Percentiles rank a stretch among this genome's conserved stretches.
phyloP scores from a whole-genome alignment of 2,888 invertebrate species.

The Griposia aprilina region DNA sequence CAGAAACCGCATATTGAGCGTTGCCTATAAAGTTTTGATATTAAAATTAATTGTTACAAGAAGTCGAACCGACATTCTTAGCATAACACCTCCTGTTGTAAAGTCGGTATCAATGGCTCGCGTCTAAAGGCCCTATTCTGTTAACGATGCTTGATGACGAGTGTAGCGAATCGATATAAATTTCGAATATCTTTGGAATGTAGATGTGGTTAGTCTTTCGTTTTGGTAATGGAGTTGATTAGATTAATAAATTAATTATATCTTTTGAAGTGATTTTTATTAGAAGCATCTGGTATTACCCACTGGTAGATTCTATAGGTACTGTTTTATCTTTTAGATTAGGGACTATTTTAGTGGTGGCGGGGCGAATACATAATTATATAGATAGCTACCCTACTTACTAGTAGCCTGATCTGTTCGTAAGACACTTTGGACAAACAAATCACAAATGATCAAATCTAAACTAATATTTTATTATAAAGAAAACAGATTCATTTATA shows the following conservation, averaged over 20 bases:
- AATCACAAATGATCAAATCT: not conserved
- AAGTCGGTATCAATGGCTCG: slow-evolving; percentile 39
- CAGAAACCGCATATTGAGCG: slow-evolving; percentile 29
- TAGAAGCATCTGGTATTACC: slow-evolving; percentile 43
- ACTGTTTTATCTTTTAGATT: not conserved
- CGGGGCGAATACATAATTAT: not conserved
- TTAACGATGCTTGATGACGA: slow-evolving; percentile 54
- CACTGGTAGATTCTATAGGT: not conserved
- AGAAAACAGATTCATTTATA: too few relatives aligned
- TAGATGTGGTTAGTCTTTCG: slow-evolving; percentile 8
- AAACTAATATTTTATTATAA: too few relatives aligned
- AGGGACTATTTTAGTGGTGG: not conserved
- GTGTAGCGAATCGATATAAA: slow-evolving; percentile 56
- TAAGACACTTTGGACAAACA: not conserved
- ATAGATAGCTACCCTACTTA: not conserved
- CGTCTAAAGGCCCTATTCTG: slow-evolving; percentile 54
- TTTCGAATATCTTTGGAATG: slow-evolving; percentile 39
- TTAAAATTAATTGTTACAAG: slow-evolving; percentile 61
- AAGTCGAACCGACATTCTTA: slow-evolving; percentile 60
- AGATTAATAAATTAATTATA: slow-evolving; percentile 34
- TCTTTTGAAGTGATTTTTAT: not conserved
- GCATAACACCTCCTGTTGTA: slow-evolving; percentile 54
- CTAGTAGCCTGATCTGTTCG: not conserved
- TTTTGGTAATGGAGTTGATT: slow-evolving; percentile 34
- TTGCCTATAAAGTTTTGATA: slow-evolving; percentile 44